phyloP scores from a whole-genome alignment of 2,797 vertebrate species.

The Catharus ustulatus region DNA sequence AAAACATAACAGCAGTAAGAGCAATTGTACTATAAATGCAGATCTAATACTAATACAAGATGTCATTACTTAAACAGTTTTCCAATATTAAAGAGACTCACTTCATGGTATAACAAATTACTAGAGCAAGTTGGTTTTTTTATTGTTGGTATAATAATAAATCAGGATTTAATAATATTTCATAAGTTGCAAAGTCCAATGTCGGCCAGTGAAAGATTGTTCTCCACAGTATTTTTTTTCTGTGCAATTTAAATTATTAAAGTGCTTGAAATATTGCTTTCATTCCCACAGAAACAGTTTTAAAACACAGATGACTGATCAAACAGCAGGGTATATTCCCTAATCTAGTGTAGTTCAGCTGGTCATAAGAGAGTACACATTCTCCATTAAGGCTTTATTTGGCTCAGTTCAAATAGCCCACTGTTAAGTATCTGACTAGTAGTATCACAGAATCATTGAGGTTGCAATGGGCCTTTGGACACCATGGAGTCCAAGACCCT shows the following conservation, averaged over 20 bases:
- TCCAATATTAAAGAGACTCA: neutral
- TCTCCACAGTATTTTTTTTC: neutral
- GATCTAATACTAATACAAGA: slow-evolving; percentile 1
- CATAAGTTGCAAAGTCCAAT: neutral
- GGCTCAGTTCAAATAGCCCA: neutral
- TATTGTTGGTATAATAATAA: neutral
- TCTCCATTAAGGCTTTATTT: neutral
- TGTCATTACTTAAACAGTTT: neutral
- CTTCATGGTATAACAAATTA: neutral
- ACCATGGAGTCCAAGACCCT: neutral
- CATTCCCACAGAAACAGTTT: neutral
- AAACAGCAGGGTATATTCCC: neutral
- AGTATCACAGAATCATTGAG: neutral
- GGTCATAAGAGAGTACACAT: neutral
- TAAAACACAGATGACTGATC: neutral
- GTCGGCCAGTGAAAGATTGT: neutral
- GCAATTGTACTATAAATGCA: slow-evolving; percentile 15
- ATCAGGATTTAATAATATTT: neutral
- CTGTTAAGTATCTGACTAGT: neutral
- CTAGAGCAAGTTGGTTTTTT: neutral
- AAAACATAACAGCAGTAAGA: slow-evolving; percentile 12
- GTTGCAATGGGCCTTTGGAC: neutral
- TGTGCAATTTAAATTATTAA: neutral
- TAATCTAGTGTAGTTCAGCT: neutral
- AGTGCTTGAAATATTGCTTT: neutral